Evolutionary conservation across 2,888 invertebrate genomes (phyloP), one percentile per base, ranked within the genome.

Genomic region (Volucella inflata): DNA sequence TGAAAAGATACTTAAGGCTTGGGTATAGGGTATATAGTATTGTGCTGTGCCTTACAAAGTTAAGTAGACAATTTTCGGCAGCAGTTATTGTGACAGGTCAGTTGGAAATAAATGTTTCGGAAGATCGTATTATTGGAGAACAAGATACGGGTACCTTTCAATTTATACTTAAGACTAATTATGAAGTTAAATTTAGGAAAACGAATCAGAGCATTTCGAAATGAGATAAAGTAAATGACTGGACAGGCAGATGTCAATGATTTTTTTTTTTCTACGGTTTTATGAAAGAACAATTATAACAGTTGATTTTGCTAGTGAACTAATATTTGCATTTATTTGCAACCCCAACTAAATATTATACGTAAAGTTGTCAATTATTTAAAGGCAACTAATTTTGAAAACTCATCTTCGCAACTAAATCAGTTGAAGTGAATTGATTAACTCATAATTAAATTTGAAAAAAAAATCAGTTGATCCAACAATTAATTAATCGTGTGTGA

Each of bases 61-160:
- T 51, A 67, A 40, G 50, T 67, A 46, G 55, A 48, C 42, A 62
- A 38, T 59, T 44, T 40, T 4, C 12, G 3, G 12, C 17, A 17
- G 30, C 62, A 67, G 60, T 74, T 72, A 79, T n/a, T 46, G 40
- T 55, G 60, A 53, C 65, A 62, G 77, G 82, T 82, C 77, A 71
- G 71, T 53, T 82, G 71, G 71, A 77, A 77, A 77, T 60, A 77
- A 82, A 64, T 59, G 16, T 57, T 59, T 17, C 9, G 44, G 8
- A 1, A 60, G 3, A n/a, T 42, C 11, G n/a, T 10, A 44, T n/a
- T 10, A 17, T 4, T n/a, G 14, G 42, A 59, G 17, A 38, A 8
- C 6, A 14, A 62, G 8, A 30, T 16, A 53, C n/a, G 30, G 12
- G 12, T 11, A 50, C 65, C 9, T 51, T 3, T 17, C 16, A 65